Evolutionary conservation across 2,888 invertebrate species (phyloP).

Genomic region (Lagria hirta): DNA sequence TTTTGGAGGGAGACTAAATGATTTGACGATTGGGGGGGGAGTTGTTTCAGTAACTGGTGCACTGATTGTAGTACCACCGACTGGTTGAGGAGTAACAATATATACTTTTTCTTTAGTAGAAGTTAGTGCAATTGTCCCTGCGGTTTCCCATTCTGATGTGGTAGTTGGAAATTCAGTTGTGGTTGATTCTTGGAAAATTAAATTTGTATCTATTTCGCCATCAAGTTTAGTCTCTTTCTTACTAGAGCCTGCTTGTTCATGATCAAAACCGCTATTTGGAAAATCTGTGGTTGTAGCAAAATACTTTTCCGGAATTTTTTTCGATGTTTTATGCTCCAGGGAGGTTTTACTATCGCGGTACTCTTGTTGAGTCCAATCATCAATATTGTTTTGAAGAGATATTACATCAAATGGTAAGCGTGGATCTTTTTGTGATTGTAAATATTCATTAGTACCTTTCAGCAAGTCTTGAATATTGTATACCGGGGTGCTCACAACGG

Average conservation of each 20-base stretch:
- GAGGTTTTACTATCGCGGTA: constrained; percentile 54
- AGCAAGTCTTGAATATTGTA: constrained; percentile 59
- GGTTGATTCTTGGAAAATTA: constrained; percentile 37
- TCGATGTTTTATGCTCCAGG: constrained; percentile 61
- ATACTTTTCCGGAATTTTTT: constrained; percentile 77
- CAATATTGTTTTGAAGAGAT: constrained; percentile 78
- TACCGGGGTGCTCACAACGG: constrained; percentile 44
- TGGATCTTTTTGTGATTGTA: constrained; percentile 50
- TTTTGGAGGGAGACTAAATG: constrained; percentile 45
- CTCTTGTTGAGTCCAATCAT: constrained; percentile 81
- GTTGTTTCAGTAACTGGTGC: too few relatives aligned
- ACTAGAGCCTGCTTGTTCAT: constrained; percentile 43
- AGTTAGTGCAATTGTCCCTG: constrained; percentile 73
- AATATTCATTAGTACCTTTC: constrained; percentile 41
- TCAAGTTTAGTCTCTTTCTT: constrained; percentile 39
- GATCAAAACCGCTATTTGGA: constrained; percentile 40
- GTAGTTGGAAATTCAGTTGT: constrained; percentile 35
- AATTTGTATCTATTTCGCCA: constrained; percentile 44
- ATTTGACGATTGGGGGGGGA: constrained; percentile 41
- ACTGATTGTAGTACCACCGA: constrained; percentile 51
- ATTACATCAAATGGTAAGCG: constrained; percentile 71
- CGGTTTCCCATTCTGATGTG: constrained; percentile 62
- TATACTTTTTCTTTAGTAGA: constrained; percentile 78
- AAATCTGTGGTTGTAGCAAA: constrained; percentile 63
- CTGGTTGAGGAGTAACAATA: constrained; percentile 77